Percentiles rank a stretch among this genome's conserved stretches.
Conservation (phyloP, 2,888 invertebrate genomes). For the Eupithecia centaureata region DNA sequence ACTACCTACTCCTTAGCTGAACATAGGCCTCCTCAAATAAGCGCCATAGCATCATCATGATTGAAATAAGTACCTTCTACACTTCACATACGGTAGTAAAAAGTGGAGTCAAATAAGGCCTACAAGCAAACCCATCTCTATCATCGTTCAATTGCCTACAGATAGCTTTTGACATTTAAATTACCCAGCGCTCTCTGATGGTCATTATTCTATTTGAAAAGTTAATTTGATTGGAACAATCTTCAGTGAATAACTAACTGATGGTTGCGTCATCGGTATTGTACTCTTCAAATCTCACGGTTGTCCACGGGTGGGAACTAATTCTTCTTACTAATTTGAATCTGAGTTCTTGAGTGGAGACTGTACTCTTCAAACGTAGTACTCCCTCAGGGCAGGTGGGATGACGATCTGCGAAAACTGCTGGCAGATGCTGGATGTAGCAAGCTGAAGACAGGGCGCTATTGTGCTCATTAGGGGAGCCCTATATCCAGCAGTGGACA, state of each 20-base stretch:
- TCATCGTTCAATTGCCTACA: conserved; percentile 2
- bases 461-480: too few relatives aligned
- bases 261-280: conserved; percentile 13
- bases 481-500: too few relatives aligned
- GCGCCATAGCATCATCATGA: not conserved
- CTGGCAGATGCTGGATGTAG: too few relatives aligned
- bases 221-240: conserved; percentile 40
- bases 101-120: not conserved
- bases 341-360: too few relatives aligned
- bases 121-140: not conserved
- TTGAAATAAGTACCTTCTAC: too few relatives aligned
- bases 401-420: too few relatives aligned
- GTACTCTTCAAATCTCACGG: not conserved
- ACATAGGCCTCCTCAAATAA: too few relatives aligned
- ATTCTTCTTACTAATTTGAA: not conserved
- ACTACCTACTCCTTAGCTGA: too few relatives aligned
- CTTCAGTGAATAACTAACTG: conserved; percentile 35
- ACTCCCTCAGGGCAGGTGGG: too few relatives aligned
- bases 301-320: not conserved
- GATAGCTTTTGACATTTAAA: conserved; percentile 46
- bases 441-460: too few relatives aligned
- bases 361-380: too few relatives aligned
- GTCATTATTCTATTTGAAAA: conserved; percentile 41
- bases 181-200: conserved; percentile 13
- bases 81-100: not conserved